A percentile compares a stretch with the other conserved stretches of the same genome.
phyloP scores from a whole-genome alignment of 2,113 vertebrate species.

The Tricholaema leucomelas region DNA sequence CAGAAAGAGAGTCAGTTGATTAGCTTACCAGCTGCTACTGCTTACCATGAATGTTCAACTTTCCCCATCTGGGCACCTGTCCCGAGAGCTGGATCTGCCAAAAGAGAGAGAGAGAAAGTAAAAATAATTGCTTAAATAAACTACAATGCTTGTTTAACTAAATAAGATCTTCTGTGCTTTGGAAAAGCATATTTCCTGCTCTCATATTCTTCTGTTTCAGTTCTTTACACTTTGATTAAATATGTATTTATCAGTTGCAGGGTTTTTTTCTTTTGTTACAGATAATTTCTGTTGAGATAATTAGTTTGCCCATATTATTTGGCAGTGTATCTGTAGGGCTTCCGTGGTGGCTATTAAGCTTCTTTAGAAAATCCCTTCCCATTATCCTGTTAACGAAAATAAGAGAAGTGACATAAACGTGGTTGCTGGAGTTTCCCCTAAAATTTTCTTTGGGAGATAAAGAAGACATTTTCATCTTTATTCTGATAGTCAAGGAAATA shows the following conservation, averaged over 20 bases:
- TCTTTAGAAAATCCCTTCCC: slow-evolving; percentile 19
- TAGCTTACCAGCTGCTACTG: neutral
- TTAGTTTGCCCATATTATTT: neutral
- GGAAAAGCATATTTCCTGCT: neutral
- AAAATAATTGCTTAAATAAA: neutral
- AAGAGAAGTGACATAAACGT: neutral
- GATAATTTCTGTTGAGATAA: neutral
- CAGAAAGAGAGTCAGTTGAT: neutral
- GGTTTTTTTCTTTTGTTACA: neutral
- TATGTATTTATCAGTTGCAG: neutral
- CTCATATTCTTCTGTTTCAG: neutral
- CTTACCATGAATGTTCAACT: neutral
- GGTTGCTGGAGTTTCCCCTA: neutral
- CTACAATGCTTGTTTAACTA: neutral
- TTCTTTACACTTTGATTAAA: neutral
- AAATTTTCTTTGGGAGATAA: neutral
- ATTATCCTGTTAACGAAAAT: neutral
- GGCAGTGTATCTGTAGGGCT: neutral
- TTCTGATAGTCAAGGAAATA: neutral
- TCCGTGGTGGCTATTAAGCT: neutral
- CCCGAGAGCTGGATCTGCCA: neutral
- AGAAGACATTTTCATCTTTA: neutral
- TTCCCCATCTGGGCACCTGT: neutral
- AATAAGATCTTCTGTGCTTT: neutral
- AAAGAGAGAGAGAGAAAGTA: neutral